Percentiles rank a stretch among this genome's conserved stretches.
These are phyloP conservation scores for Actenoides lindsayi DNA, from an alignment of 2,113 vertebrate species.

Conservation along the genomic window DNA sequence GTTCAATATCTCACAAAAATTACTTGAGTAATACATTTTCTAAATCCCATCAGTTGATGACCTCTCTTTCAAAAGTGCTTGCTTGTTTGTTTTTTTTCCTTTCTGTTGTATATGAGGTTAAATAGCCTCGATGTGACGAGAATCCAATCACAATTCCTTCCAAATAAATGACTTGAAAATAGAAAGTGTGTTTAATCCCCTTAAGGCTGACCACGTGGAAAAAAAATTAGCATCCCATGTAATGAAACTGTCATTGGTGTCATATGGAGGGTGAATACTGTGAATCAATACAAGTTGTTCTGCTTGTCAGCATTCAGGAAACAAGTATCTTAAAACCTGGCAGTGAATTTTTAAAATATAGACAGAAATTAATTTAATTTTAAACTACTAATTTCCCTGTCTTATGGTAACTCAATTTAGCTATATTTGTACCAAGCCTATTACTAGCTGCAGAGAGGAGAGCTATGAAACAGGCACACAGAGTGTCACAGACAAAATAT, in stretches of 20 bases:
- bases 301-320: conserved; percentile 5
- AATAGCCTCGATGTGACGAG: background rate
- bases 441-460: background rate
- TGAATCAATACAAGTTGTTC: background rate
- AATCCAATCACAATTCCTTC: background rate
- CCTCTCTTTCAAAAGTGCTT: background rate
- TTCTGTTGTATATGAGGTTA: background rate
- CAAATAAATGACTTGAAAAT: conserved; percentile 30
- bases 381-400: background rate
- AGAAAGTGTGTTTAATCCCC: background rate
- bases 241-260: conserved; percentile 19
- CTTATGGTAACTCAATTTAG: background rate
- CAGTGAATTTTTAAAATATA: background rate
- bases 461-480: background rate
- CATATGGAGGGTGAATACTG: background rate
- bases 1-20: background rate
- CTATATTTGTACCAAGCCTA: background rate
- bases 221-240: background rate
- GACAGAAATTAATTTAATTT: background rate
- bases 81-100: background rate
- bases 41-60: background rate
- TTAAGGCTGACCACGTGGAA: background rate
- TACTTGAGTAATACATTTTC: background rate
- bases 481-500: background rate
- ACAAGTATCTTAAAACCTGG: background rate